Base-by-base conservation (phyloP, 2,797 vertebrate species). In the Sebastes hopkinsi region DNA sequence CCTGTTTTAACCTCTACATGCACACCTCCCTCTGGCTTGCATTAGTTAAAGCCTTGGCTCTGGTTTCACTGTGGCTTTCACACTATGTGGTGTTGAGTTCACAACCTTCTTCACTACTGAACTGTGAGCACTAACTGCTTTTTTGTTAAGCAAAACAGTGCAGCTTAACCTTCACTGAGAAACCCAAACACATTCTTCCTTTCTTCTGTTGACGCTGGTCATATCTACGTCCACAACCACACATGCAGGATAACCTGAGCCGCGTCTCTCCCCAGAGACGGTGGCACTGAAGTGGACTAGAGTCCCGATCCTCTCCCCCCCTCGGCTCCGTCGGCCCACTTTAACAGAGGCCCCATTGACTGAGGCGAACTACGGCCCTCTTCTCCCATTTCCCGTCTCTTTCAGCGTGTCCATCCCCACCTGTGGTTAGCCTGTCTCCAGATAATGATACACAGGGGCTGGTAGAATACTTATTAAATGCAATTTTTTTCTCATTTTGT, bases 301-400 rank as follows among this genome's bases (percentile, higher is more conserved):
- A 70, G 72, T 70, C 34, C 46, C 58, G 29, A 18, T 58, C 50
- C 67, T n/a, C 69, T 27, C 22, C 66, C 66, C 38, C 38, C 29
- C 25, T 54, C 22, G 13, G 65, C 62, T 67, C 67, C 32, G 34
- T 59, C 30, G 12, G 29, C 65, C 67, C 46, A 65, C 52, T 69
- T 52, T 56, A 88, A 95, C 94, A 95, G 93, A 95, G 90, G 79
- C 73, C 56, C 82, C 90, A 91, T 95, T 95, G 82, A 95, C 42
- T 60, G 66, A 30, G 66, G 54, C 59, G 60, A 90, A 90, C 90
- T 88, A 81, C 88, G 89, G 89, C 75, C 73, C 80, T 89, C 84
- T 83, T 89, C 90, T 93, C 90, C 85, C 77, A 12, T 92, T 94
- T 93, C 88, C 77, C 46, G 11, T 84, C 80, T 83, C 80, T 83